Conservation (phyloP, 2,888 invertebrate species). For the Cerceris ruficornis region DNA sequence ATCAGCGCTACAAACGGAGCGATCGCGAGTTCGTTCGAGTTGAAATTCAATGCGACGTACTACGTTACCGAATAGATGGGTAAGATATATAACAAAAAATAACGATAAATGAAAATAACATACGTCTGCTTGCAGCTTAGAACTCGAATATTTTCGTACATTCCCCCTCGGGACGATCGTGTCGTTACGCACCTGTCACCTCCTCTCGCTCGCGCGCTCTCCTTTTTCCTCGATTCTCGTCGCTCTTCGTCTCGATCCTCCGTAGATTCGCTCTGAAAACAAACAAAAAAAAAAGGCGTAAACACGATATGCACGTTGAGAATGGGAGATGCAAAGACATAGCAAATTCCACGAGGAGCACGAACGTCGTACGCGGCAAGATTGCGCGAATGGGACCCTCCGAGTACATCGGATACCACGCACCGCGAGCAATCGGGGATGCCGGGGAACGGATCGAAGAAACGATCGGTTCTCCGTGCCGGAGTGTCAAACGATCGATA, state of each 20-base stretch:
- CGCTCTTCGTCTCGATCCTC: constrained; percentile 44
- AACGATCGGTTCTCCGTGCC: too few relatives aligned
- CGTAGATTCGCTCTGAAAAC: constrained; percentile 54
- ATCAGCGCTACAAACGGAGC: too few relatives aligned
- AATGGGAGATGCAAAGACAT: too few relatives aligned
- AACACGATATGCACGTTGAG: constrained; percentile 15
- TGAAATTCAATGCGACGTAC: too few relatives aligned
- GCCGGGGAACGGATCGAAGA: too few relatives aligned
- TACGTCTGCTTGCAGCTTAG: constrained; percentile 50
- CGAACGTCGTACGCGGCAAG: too few relatives aligned
- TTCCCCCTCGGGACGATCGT: constrained; percentile 55
- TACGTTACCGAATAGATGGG: not conserved
- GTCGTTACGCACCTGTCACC: constrained; percentile 63
- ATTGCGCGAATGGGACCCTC: too few relatives aligned
- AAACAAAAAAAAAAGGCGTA: constrained; percentile 44
- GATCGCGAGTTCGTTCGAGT: too few relatives aligned
- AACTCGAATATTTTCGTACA: constrained; percentile 44
- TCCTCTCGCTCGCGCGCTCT: not conserved
- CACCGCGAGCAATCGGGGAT: too few relatives aligned
- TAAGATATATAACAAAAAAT: constrained; percentile 16
- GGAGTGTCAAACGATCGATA: too few relatives aligned
- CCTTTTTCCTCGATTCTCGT: not conserved
- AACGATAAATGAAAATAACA: constrained; percentile 48
- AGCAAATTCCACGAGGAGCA: too few relatives aligned
- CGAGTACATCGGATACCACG: too few relatives aligned